Evolutionary conservation across 2,888 invertebrate genomes (phyloP), one percentile per base, ranked within the genome.

Genomic region (Papilio gigon): DNA sequence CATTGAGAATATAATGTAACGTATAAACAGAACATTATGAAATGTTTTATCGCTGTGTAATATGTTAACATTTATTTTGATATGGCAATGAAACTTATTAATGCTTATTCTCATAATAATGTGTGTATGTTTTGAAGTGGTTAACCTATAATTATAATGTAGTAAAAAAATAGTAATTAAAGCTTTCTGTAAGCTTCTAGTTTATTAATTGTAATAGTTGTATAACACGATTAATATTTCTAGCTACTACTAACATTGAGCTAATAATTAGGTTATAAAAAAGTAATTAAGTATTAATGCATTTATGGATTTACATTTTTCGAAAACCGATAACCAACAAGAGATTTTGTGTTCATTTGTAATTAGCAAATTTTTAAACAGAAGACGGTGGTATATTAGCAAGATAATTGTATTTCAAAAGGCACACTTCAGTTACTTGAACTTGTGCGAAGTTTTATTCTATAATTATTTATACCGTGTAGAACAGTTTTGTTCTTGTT

Each of bases 1-100:
- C 79, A 82, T 79, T 27, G 77, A 82, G 78, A 82, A 81, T 84
- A 86, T 82, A 84, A 84, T 85, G 80, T 79, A 83, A 84, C 75
- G 77, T 78, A 76, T 77, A 78, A 78, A 79, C 76, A 79, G 74
- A 74, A 75, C 76, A 74, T 80, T 81, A 77, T 78, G 78, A 78
- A 82, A 79, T 72, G 80, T 81, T 82, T 82, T 82, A 83, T 82
- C 75, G 78, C 77, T 77, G 80, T 78, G 78, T 76, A 80, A 82
- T 25, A 59, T 72, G 76, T 76, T 79, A 78, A 82, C 80, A 76
- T 79, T 86, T 81, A 80, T 81, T 74, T 75, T 73, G 68, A 71
- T 71, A 68, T 68, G 71, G 75, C 77, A 71, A 84, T 84, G 83
- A 82, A 83, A 77, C 76, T 76, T 73, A 77, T 78, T 79, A 82